Conservation (phyloP, 2,113 vertebrate genomes). For the Chionis minor region DNA sequence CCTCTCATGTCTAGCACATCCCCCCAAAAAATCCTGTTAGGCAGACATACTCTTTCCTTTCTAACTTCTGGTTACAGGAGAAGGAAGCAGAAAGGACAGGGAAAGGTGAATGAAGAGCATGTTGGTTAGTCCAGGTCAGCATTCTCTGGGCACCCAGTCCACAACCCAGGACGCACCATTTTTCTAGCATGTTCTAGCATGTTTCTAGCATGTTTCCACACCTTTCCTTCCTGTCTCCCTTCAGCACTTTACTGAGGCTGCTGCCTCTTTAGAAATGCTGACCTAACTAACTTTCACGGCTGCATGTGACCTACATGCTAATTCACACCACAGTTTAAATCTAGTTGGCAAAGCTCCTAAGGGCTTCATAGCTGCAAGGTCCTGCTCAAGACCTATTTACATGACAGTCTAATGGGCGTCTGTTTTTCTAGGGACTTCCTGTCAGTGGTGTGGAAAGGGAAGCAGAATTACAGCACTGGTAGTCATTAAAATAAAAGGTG, state of each 20-base stretch:
- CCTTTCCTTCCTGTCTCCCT: neutral
- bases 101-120: neutral
- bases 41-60: neutral
- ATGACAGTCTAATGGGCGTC: neutral
- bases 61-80: neutral
- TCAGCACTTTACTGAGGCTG: neutral
- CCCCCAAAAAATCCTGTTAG: neutral
- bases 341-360: neutral
- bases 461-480: neutral
- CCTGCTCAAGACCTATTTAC: neutral
- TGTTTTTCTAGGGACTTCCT: neutral
- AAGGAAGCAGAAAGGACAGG: neutral
- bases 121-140: neutral
- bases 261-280: neutral
- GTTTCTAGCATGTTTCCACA: neutral
- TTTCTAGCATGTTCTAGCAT: neutral
- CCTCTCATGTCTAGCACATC: fast-evolving
- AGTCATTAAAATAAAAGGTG: neutral
- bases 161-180: neutral
- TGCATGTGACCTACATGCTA: neutral
- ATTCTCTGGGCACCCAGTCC: neutral
- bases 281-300: neutral
- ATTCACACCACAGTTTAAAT: neutral
- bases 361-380: neutral
- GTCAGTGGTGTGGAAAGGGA: neutral